Evolutionary conservation across 2,113 vertebrate genomes (phyloP).

Genomic region (Ia io): DNA sequence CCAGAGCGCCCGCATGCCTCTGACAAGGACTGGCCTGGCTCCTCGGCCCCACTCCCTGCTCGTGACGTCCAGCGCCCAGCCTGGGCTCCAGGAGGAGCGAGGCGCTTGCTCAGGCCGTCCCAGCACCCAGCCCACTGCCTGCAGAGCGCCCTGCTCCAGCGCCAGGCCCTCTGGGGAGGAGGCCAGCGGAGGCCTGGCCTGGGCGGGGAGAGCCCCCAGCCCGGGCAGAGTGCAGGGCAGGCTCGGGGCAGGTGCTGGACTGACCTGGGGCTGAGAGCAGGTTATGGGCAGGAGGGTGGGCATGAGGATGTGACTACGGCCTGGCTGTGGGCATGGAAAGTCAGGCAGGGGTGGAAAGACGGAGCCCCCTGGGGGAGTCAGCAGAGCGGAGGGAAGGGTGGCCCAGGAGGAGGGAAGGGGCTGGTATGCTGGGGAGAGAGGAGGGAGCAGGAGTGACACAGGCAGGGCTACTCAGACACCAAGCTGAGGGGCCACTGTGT

Average conservation of each 20-base stretch:
- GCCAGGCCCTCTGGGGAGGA: not conserved
- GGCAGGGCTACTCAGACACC: not conserved
- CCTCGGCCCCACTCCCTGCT: not conserved
- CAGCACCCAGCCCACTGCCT: accelerated
- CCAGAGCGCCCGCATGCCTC: not conserved
- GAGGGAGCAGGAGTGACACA: accelerated
- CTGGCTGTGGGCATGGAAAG: not conserved
- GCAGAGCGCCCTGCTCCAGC: not conserved
- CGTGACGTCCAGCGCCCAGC: not conserved
- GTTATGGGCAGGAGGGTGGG: not conserved
- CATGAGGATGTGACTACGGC: accelerated
- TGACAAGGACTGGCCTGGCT: not conserved
- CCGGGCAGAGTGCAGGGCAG: accelerated
- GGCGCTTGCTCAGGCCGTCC: not conserved
- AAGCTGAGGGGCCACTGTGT: not conserved
- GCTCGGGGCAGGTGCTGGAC: not conserved
- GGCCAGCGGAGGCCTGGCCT: not conserved
- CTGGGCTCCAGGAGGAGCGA: not conserved
- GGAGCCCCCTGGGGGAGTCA: too few relatives aligned
- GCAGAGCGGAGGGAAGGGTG: not conserved
- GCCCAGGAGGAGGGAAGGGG: not conserved
- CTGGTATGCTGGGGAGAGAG: accelerated
- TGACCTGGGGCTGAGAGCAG: not conserved
- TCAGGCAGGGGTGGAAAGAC: too few relatives aligned
- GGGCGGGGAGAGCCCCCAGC: not conserved